These are phyloP conservation scores for Daboia siamensis DNA, from an alignment of 2,113 vertebrate species.

Conservation along the genomic window DNA sequence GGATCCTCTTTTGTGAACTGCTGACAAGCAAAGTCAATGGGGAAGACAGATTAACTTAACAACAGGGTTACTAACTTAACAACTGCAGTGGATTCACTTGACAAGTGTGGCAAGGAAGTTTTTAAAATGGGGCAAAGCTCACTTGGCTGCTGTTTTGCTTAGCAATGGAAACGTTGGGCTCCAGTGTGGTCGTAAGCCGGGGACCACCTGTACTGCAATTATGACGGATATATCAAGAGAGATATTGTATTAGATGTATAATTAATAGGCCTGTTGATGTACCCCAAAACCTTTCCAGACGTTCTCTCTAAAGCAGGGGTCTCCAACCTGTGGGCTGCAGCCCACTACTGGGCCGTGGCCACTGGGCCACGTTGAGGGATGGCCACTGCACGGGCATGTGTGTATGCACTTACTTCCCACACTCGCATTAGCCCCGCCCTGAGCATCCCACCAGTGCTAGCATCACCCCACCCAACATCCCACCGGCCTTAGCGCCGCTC, in stretches of 20 bases:
- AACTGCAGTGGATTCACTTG: not conserved
- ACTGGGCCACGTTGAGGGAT: no score
- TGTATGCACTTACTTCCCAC: no score
- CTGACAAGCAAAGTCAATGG: not conserved
- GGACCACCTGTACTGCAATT: not conserved
- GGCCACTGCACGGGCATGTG: no score
- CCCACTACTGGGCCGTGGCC: no score
- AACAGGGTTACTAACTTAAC: not conserved
- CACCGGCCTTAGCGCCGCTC: no score
- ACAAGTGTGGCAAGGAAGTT: not conserved
- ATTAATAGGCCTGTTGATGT: not conserved
- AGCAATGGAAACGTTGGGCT: not conserved
- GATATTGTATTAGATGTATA: not conserved
- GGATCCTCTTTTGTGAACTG: not conserved
- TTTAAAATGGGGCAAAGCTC: not conserved
- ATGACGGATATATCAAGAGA: not conserved
- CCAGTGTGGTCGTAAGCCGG: not conserved
- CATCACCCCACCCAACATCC: no score
- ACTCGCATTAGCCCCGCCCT: no score
- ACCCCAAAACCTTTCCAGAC: not conserved
- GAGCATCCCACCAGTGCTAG: no score
- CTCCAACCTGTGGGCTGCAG: no score
- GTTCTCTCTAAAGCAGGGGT: not conserved
- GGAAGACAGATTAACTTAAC: not conserved
- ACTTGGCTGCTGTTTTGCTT: no score